phyloP scores from a whole-genome alignment of 1,140 invertebrate species.

The Pseudomyrmex sp. region DNA sequence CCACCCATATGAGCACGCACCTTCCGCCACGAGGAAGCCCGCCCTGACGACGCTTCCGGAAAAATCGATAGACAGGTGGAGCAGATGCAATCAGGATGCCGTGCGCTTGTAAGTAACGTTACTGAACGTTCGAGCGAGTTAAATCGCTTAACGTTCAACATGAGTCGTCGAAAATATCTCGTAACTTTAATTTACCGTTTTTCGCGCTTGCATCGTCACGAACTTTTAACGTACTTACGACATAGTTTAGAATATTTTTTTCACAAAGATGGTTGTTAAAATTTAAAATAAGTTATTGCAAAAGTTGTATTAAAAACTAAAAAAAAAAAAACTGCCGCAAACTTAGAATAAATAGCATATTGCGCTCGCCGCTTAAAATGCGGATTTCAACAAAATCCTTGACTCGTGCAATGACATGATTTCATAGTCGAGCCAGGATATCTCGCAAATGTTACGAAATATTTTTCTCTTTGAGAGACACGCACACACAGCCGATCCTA shows the following conservation, averaged over 20 bases:
- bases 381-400: slow-evolving; percentile 13
- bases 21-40: slow-evolving; percentile 57
- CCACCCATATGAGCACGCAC: slow-evolving; percentile 68
- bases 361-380: background rate
- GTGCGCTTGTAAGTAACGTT: slow-evolving; percentile 14
- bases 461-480: slow-evolving; percentile 41
- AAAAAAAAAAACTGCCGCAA: background rate
- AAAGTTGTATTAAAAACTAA: too few relatives aligned
- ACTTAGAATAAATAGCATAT: background rate
- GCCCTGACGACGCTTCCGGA: slow-evolving; percentile 64
- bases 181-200: background rate
- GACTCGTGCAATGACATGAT: background rate
- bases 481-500: slow-evolving; percentile 22
- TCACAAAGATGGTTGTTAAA: background rate
- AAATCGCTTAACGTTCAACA: background rate
- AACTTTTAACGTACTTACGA: background rate
- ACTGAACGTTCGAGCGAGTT: background rate
- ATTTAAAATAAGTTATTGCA: background rate
- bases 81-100: slow-evolving; percentile 65
- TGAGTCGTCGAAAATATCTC: background rate
- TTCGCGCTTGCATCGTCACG: background rate
- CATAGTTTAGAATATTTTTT: background rate
- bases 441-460: slow-evolving; percentile 36
- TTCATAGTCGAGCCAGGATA: slow-evolving; percentile 1
- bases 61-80: slow-evolving; percentile 76